Base-by-base conservation (phyloP, 2,888 invertebrate species). In the Brachylomia viminalis region DNA sequence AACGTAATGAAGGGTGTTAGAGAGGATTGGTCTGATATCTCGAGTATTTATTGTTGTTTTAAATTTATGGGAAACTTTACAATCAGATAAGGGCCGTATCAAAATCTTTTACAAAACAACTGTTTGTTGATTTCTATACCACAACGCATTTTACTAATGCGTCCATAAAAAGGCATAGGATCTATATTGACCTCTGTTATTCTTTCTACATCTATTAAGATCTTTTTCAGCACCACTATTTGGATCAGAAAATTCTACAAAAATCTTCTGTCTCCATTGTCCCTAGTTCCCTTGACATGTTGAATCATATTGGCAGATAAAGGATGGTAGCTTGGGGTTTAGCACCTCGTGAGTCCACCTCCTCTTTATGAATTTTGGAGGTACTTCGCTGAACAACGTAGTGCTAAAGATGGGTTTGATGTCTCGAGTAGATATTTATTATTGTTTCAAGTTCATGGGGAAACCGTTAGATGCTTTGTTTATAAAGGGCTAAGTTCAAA, bases 261-360 rank as follows among this genome's bases (percentile, higher is more conserved):
- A 38, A 38, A 38, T 4, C 38, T 38, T 38, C 38, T 38, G 38
- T 38, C 38, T 7, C 38, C 38, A 7, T 38, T 38, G 86, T 86
- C 83, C 85, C 82, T 45, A 33, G 54, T 78, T 85, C 87, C 93
- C 92, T 92, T 92, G 92, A 92, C 90, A 90, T 68, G 89, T 81
- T 91, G 92, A 91, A 87, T 92, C 90, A 91, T 90, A 86, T 84
- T 78, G 42, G 75, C 59, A 83, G 76, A 86, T 86, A 88, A 88
- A 88, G 82, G 80, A 84, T 78, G 52, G 80, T 71, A 65, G 73
- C 59, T 74, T 67, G 59, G 11, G 33, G 30, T 42, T 73, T 68
- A 59, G 47, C 30, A 23, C n/a, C 47, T 54, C 68, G 49, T 42
- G 42, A 72, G 30, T 58, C 38, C 7, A 5, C 6, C 7, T 20